Evolutionary conservation across 92 coral and sea anemone genomes (phyloP).

Genomic region (Diadumene lineata): DNA sequence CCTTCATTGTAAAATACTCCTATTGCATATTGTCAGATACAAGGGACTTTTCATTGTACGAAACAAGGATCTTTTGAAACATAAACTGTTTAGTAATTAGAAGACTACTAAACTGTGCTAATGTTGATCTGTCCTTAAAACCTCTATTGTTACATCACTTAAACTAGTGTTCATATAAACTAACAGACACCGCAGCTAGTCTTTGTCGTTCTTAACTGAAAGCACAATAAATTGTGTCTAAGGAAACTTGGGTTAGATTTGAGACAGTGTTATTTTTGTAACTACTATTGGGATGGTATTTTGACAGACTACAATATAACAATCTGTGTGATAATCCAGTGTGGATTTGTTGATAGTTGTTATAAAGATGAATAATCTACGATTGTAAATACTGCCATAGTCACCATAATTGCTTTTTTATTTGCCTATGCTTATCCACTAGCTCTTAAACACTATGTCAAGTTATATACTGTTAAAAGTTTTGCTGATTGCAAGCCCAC

Average conservation of each 20-base stretch:
- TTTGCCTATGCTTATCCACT: conserved; percentile 1
- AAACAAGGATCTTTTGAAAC: conserved; percentile 15
- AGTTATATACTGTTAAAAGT: neutral
- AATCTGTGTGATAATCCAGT: conserved; percentile 8
- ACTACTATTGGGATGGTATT: neutral
- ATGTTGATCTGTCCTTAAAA: neutral
- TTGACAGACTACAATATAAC: neutral
- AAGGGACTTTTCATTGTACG: too few relatives aligned
- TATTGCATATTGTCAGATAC: conserved; percentile 1
- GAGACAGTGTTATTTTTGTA: neutral
- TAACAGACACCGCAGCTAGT: neutral
- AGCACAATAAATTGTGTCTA: neutral
- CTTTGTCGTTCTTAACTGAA: neutral
- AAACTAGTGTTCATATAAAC: neutral
- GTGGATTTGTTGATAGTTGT: conserved; percentile 10
- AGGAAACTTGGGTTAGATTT: neutral
- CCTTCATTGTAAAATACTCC: conserved; percentile 9
- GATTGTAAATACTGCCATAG: conserved; percentile 21
- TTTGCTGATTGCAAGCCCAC: too few relatives aligned
- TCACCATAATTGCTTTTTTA: conserved; percentile 22
- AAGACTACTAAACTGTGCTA: conserved; percentile 11
- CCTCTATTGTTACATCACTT: conserved; percentile 10
- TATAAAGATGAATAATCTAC: conserved; percentile 20
- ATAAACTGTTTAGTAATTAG: conserved; percentile 22
- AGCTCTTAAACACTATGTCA: neutral